Conservation (phyloP, 2,113 vertebrate genomes). For the Phocoena phocoena region DNA sequence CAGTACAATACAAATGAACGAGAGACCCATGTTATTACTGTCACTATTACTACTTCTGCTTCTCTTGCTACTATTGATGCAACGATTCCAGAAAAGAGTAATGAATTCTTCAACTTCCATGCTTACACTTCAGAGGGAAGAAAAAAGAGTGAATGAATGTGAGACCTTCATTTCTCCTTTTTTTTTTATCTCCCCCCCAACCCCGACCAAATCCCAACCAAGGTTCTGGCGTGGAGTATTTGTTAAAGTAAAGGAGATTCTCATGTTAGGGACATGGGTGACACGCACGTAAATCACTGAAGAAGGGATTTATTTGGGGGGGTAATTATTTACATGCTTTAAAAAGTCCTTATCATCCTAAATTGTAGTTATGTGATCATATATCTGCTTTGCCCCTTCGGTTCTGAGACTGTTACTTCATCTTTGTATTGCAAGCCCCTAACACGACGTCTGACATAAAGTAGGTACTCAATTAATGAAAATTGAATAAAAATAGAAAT, state of each 20-base stretch:
- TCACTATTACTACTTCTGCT: neutral
- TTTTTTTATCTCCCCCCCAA: neutral
- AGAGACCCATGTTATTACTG: neutral
- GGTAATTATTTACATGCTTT: neutral
- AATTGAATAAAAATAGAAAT: neutral
- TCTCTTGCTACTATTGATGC: neutral
- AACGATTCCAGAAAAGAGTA: neutral
- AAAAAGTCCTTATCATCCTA: neutral
- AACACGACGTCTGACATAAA: neutral
- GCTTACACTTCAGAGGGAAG: neutral
- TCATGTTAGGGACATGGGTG: neutral
- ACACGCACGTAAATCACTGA: neutral
- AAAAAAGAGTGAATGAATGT: neutral
- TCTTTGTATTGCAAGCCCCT: neutral
- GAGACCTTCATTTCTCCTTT: neutral
- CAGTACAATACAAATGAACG: neutral
- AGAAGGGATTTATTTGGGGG: neutral
- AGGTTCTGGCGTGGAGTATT: neutral
- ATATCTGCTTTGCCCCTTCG: neutral
- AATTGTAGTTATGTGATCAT: neutral
- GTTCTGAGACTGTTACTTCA: neutral
- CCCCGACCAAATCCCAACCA: neutral
- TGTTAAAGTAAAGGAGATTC: neutral
- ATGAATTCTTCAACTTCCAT: neutral
- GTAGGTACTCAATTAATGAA: neutral